Conservation (phyloP, 2,797 vertebrate genomes). For the Siniperca undulata region DNA sequence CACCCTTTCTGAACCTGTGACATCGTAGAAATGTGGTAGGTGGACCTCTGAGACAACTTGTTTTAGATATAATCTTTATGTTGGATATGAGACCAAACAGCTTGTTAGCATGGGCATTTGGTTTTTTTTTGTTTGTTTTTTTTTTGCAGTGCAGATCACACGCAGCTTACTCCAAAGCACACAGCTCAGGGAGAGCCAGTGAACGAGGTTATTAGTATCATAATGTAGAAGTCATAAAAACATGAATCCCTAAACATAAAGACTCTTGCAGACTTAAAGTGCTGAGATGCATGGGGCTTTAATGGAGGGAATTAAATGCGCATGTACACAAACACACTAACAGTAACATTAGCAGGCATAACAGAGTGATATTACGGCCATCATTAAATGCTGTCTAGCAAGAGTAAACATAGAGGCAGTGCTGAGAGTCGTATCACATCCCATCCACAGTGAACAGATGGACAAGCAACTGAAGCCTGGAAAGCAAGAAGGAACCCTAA, state of each 20-base stretch:
- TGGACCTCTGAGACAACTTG: too few species aligned
- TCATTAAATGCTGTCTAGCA: constrained; percentile 38
- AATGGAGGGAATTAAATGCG: constrained; percentile 27
- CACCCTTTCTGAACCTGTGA: too few species aligned
- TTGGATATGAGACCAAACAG: constrained; percentile 15
- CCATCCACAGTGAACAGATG: constrained; percentile 45
- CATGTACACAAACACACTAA: constrained; percentile 13
- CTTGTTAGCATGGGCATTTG: constrained; percentile 4
- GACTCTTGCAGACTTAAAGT: constrained; percentile 31
- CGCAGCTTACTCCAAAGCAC: constrained; percentile 3
- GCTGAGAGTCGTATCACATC: constrained; percentile 2
- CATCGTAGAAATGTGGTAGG: too few species aligned
- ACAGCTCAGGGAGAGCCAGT: constrained; percentile 22
- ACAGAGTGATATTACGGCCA: constrained; percentile 29
- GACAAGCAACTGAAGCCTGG: constrained; percentile 20
- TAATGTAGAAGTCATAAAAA: constrained; percentile 52
- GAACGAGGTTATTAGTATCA: constrained; percentile 53
- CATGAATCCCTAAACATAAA: constrained; percentile 50
- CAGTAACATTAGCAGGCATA: constrained; percentile 39
- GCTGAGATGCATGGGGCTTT: constrained; percentile 32
- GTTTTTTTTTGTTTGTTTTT: background rate
- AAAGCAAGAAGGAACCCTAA: constrained; percentile 25
- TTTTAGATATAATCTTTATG: constrained; percentile 20
- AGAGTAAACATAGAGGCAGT: constrained; percentile 27
- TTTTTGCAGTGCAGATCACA: constrained; percentile 3